Conservation (phyloP, 2,888 invertebrate species). For the Spodoptera exigua region DNA sequence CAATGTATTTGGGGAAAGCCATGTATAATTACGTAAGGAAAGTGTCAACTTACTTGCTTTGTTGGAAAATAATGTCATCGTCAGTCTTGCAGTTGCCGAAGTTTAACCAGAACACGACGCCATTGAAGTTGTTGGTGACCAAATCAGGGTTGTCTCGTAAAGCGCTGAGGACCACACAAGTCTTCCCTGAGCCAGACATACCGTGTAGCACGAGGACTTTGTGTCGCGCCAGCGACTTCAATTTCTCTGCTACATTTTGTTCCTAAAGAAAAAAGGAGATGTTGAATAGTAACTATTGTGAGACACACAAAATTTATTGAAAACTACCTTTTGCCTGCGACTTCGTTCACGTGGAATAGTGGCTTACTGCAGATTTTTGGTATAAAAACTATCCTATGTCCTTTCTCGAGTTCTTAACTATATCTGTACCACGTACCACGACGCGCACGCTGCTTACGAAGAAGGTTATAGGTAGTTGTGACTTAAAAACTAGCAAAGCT, state of each 20-base stretch:
- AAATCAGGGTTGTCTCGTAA: constrained; percentile 86
- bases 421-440: no score
- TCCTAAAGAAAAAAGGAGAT: constrained; percentile 77
- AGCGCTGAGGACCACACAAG: constrained; percentile 90
- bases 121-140: constrained; percentile 86
- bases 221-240: constrained; percentile 84
- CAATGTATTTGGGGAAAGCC: no score
- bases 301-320: no score
- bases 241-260: constrained; percentile 79
- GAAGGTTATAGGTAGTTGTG: no score
- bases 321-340: no score
- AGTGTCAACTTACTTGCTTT: constrained; percentile 76
- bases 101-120: constrained; percentile 89
- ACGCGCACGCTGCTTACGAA: no score
- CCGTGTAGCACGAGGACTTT: constrained; percentile 91
- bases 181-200: constrained; percentile 94
- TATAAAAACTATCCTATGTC: no score
- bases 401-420: no score
- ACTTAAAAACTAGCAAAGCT: no score
- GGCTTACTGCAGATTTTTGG: no score
- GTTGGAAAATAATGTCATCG: constrained; percentile 82
- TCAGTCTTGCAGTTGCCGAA: constrained; percentile 86
- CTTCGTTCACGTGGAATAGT: no score
- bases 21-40: no score
- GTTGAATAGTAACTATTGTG: not conserved